These are phyloP conservation scores for Tricholauxania praeusta DNA, from an alignment of 2,888 invertebrate genomes.

Conservation along the genomic window DNA sequence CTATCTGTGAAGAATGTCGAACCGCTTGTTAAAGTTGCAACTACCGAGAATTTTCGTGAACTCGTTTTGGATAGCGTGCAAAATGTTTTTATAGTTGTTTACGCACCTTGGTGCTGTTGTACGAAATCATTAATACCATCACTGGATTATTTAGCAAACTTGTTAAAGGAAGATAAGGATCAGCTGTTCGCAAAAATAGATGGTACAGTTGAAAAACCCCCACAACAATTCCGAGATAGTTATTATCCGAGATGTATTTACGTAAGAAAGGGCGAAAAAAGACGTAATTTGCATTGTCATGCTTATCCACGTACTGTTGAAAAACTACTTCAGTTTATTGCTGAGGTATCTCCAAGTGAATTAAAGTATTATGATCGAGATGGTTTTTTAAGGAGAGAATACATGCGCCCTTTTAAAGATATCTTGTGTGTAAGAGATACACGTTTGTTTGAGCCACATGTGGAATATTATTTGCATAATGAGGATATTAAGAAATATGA, in stretches of 20 bases:
- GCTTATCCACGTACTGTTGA: neutral
- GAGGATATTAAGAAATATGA: too few species aligned
- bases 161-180: neutral
- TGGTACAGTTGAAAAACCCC: neutral
- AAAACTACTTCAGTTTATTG: constrained; percentile 3
- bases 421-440: too few species aligned
- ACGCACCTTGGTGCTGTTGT: neutral
- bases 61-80: neutral
- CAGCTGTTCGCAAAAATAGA: neutral
- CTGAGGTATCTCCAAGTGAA: neutral
- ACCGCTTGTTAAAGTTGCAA: neutral
- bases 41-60: neutral
- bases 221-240: neutral
- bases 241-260: constrained; percentile 3
- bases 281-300: neutral
- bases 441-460: too few species aligned
- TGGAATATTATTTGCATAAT: too few species aligned
- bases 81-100: constrained; percentile 4
- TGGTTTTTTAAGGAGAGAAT: neutral
- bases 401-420: too few species aligned
- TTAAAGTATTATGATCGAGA: constrained; percentile 9
- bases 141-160: neutral
- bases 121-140: neutral
- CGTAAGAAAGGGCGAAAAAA: neutral
- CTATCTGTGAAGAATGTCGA: neutral